Percentiles rank a stretch among this genome's conserved stretches.
These are phyloP conservation scores for Alosa sapidissima DNA, from an alignment of 2,797 vertebrate species.

Conservation along the genomic window DNA sequence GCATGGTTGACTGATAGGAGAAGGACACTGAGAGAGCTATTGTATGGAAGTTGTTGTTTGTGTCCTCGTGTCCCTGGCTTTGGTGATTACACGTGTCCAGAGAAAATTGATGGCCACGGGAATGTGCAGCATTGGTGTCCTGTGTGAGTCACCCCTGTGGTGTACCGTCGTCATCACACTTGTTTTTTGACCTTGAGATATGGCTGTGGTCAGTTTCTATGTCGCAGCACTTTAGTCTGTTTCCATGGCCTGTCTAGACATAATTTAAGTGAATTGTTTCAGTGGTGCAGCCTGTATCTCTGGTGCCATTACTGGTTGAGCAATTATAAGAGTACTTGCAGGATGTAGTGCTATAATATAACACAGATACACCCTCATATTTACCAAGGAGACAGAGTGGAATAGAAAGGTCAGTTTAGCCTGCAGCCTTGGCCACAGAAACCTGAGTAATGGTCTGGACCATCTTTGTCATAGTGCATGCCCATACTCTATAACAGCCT, in stretches of 20 bases:
- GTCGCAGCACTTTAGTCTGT: conserved; percentile 50
- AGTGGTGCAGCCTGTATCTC: background rate
- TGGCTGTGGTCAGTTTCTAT: conserved; percentile 44
- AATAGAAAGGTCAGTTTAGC: background rate
- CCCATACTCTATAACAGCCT: background rate
- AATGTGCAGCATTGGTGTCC: background rate
- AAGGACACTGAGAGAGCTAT: background rate
- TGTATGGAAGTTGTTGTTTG: background rate
- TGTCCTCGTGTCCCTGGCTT: conserved; percentile 4
- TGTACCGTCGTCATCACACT: conserved; percentile 35
- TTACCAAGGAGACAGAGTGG: background rate
- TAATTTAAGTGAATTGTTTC: conserved; percentile 53
- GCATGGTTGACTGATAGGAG: background rate
- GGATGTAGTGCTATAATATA: background rate
- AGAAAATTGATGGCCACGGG: conserved; percentile 28
- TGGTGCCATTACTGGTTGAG: background rate
- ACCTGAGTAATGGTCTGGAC: background rate
- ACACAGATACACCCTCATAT: background rate
- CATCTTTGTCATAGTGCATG: background rate
- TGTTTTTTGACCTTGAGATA: conserved; percentile 55
- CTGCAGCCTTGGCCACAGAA: background rate
- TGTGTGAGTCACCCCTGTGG: conserved; percentile 33
- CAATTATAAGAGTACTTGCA: background rate
- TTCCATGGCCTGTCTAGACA: conserved; percentile 52
- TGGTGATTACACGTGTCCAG: background rate